Percentiles rank a stretch among this genome's conserved stretches.
These are phyloP conservation scores for Cydia amplana DNA, from an alignment of 1,140 invertebrate genomes.

Conservation along the genomic window DNA sequence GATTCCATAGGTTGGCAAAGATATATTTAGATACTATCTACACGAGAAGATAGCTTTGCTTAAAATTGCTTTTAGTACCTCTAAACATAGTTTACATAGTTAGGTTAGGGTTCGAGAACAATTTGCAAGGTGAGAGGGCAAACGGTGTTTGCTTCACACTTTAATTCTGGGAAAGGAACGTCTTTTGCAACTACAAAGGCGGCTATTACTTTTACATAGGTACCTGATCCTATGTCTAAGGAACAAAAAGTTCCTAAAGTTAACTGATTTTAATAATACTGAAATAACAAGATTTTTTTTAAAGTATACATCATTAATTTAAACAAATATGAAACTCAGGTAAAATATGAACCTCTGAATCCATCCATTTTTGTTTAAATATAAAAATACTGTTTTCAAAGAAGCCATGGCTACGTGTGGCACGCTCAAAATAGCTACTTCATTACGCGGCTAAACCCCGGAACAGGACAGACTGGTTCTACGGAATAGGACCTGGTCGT, in stretches of 20 bases:
- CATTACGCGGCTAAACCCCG: constrained; percentile 45
- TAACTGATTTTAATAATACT: too few relatives aligned
- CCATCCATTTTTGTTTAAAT: neutral
- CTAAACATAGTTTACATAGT: neutral
- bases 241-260: too few relatives aligned
- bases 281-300: too few relatives aligned
- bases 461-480: constrained; percentile 61
- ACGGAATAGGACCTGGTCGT: constrained; percentile 42
- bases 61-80: neutral
- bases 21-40: too few relatives aligned
- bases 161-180: neutral
- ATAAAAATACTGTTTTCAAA: constrained; percentile 36
- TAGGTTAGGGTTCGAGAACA: neutral
- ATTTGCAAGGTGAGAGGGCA: neutral
- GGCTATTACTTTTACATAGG: too few relatives aligned
- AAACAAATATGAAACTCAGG: too few relatives aligned
- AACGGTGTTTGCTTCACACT: constrained; percentile 9
- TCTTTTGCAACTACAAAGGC: too few relatives aligned
- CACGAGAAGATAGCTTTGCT: neutral
- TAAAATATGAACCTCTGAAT: neutral
- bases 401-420: constrained; percentile 47
- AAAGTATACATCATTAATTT: too few relatives aligned
- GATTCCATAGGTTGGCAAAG: too few relatives aligned
- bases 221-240: too few relatives aligned
- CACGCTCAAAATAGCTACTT: constrained; percentile 56